Evolutionary conservation across 2,797 vertebrate genomes (phyloP).

Genomic region (Chaetophractus vellerosus): DNA sequence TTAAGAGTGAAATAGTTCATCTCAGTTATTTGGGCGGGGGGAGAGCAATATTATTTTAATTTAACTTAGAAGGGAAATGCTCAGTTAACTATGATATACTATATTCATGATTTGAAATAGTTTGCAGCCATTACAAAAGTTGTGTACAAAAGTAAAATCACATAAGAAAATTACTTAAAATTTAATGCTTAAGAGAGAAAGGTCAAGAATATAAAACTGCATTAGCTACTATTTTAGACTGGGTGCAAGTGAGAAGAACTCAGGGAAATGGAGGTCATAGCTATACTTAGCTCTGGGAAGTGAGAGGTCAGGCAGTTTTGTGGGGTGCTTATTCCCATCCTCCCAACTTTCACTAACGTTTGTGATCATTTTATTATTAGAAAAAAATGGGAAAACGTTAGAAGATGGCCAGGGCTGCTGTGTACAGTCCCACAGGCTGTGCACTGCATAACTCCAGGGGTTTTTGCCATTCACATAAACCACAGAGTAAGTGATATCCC

Average conservation of each 20-base stretch:
- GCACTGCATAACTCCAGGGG: not conserved
- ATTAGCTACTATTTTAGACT: not conserved
- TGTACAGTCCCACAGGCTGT: not conserved
- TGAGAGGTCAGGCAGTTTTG: not conserved
- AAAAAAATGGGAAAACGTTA: not conserved
- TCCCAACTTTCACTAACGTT: not conserved
- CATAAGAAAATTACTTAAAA: conserved; percentile 38
- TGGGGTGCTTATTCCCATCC: not conserved
- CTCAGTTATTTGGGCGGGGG: not conserved
- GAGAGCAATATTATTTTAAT: not conserved
- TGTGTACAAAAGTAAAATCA: not conserved
- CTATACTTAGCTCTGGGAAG: not conserved
- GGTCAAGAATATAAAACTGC: not conserved
- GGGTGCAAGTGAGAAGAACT: not conserved
- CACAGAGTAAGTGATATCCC: not conserved
- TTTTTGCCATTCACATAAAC: not conserved
- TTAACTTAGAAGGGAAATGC: conserved; percentile 30
- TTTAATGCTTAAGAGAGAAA: not conserved
- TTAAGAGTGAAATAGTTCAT: conserved; percentile 45
- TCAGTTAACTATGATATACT: conserved; percentile 36
- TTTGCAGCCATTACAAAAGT: not conserved
- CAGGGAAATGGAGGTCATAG: not conserved
- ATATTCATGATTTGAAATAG: not conserved
- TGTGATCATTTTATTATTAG: not conserved
- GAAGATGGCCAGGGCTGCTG: not conserved